phyloP scores from a whole-genome alignment of 1,140 invertebrate species.

The Vanessa atalanta region DNA sequence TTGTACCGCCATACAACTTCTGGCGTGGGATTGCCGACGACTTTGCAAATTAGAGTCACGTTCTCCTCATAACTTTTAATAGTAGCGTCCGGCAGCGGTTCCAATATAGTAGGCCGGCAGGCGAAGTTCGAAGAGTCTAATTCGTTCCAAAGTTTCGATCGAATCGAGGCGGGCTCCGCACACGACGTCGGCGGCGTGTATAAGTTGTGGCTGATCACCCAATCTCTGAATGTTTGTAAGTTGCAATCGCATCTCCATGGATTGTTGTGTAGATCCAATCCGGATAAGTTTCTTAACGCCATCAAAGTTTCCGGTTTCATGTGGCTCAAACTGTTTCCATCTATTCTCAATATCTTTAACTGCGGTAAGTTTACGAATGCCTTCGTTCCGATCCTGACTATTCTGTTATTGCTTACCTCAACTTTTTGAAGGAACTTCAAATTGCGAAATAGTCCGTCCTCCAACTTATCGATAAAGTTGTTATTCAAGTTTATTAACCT shows the following conservation, averaged over 20 bases:
- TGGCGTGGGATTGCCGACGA: constrained; percentile 88
- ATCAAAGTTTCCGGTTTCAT: constrained; percentile 84
- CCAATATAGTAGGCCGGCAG: constrained; percentile 88
- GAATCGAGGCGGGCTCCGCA: constrained; percentile 83
- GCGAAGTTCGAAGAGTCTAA: constrained; percentile 89
- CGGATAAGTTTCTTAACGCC: constrained; percentile 84
- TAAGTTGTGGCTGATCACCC: constrained; percentile 86
- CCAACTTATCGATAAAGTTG: constrained; percentile 87
- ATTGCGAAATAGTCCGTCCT: constrained; percentile 87
- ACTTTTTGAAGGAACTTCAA: constrained; percentile 88
- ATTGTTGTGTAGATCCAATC: constrained; percentile 89
- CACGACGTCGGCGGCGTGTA: constrained; percentile 88
- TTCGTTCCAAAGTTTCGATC: constrained; percentile 87
- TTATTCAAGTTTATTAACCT: constrained; percentile 87
- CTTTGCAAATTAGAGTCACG: constrained; percentile 89
- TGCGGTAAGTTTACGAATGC: constrained; percentile 86
- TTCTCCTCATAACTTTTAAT: constrained; percentile 85
- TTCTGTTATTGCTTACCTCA: constrained; percentile 87
- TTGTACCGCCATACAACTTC: constrained; percentile 88
- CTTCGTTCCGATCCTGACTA: constrained; percentile 85
- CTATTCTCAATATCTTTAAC: constrained; percentile 85
- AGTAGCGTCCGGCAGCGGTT: constrained; percentile 78
- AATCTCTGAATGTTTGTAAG: constrained; percentile 89
- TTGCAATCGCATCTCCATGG: constrained; percentile 95
- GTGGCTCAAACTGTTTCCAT: constrained; percentile 86